Percentiles rank a stretch among this genome's conserved stretches.
phyloP scores from a whole-genome alignment of 1,140 invertebrate species.

The Piezodorus guildinii region DNA sequence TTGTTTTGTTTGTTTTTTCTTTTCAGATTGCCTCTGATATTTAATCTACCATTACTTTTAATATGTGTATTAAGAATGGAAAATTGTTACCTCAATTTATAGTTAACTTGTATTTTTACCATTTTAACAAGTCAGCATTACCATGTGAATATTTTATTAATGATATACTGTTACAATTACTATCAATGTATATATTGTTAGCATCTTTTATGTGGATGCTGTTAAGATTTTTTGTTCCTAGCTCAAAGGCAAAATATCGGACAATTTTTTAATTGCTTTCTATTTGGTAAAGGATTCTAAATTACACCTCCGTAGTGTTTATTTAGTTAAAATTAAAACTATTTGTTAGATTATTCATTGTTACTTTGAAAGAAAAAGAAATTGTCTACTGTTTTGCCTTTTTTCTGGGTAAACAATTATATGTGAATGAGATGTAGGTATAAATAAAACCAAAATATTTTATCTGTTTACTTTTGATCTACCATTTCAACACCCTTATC shows the following conservation, averaged over 20 bases:
- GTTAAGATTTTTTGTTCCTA: constrained; percentile 23
- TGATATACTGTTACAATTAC: constrained; percentile 20
- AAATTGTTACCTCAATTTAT: constrained; percentile 28
- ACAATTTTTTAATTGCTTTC: neutral
- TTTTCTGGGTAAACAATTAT: constrained; percentile 23
- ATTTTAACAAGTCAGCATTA: constrained; percentile 28
- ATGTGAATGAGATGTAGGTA: constrained; percentile 28
- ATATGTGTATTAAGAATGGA: constrained; percentile 26
- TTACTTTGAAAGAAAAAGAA: constrained; percentile 8
- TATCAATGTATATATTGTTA: constrained; percentile 20
- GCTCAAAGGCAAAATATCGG: constrained; percentile 6
- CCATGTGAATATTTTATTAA: constrained; percentile 26
- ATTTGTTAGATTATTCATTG: constrained; percentile 1
- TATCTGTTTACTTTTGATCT: constrained; percentile 7
- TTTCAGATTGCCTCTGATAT: constrained; percentile 18
- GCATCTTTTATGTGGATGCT: constrained; percentile 27
- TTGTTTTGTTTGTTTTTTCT: constrained; percentile 23
- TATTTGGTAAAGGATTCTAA: neutral
- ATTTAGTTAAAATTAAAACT: constrained; percentile 7
- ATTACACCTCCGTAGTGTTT: neutral
- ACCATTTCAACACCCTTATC: too few relatives aligned
- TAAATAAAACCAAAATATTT: constrained; percentile 28
- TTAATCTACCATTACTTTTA: constrained; percentile 24
- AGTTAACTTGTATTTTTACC: constrained; percentile 27
- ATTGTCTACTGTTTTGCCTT: constrained; percentile 14